phyloP scores from a whole-genome alignment of 2,113 vertebrate genomes.

The Zosterops borbonicus region DNA sequence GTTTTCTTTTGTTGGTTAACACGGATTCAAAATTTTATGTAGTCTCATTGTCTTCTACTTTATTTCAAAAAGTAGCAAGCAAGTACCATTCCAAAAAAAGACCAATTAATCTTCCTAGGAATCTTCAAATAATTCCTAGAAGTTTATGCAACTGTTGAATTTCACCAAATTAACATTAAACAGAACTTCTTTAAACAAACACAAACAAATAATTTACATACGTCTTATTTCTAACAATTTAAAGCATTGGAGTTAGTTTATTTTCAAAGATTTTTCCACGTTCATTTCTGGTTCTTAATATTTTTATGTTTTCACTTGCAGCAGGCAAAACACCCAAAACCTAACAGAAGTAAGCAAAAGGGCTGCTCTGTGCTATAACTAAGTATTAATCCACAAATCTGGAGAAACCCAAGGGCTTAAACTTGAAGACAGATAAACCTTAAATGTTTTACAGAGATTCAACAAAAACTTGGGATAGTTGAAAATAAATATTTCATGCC shows the following conservation, averaged over 20 bases:
- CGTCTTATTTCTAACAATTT: slow-evolving; percentile 46
- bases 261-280: slow-evolving; percentile 16
- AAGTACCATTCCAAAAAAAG: slow-evolving; percentile 21
- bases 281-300: background rate
- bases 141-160: slow-evolving; percentile 35
- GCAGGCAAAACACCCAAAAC: background rate
- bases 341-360: background rate
- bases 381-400: background rate
- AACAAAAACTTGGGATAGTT: background rate
- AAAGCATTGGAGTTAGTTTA: slow-evolving; percentile 1
- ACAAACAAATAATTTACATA: slow-evolving; percentile 49
- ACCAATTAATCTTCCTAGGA: slow-evolving; percentile 46
- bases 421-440: background rate
- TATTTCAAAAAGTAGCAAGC: slow-evolving; percentile 41
- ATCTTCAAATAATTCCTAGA: slow-evolving; percentile 57
- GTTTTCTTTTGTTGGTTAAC: background rate
- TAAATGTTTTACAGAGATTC: background rate
- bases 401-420: background rate
- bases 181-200: slow-evolving; percentile 49
- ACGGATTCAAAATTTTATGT: background rate
- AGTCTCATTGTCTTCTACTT: slow-evolving; percentile 2
- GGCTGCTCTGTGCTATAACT: background rate
- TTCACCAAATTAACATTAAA: slow-evolving; percentile 47
- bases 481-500: background rate
- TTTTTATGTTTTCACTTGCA: slow-evolving; percentile 6